A percentile compares a stretch with the other conserved stretches of the same genome.
phyloP scores from a whole-genome alignment of 2,888 invertebrate genomes.

The Latrodectus hesperus region DNA sequence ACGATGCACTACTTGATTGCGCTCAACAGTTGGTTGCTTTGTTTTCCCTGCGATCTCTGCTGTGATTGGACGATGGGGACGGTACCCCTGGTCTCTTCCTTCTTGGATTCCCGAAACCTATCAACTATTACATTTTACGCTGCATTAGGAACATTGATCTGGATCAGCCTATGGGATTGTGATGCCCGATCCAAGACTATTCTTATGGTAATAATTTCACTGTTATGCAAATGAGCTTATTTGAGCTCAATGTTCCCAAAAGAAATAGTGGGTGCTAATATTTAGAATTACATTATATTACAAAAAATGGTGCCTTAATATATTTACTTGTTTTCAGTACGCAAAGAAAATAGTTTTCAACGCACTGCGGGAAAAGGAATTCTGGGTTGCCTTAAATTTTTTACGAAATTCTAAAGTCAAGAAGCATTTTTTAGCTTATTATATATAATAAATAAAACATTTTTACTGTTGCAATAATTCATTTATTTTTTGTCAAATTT shows the following conservation, averaged over 20 bases:
- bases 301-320: too few species aligned
- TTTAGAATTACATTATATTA: too few species aligned
- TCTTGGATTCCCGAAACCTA: conserved; percentile 87
- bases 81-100: conserved; percentile 86
- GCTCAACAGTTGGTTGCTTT: conserved; percentile 90
- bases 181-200: conserved; percentile 38
- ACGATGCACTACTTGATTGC: conserved; percentile 96
- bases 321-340: too few species aligned
- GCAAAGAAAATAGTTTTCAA: too few species aligned
- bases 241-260: too few species aligned
- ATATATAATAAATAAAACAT: too few species aligned
- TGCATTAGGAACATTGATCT: conserved; percentile 36
- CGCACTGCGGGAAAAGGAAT: not conserved
- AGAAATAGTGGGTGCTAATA: too few species aligned
- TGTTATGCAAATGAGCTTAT: not conserved
- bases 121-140: conserved; percentile 78
- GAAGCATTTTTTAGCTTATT: too few species aligned
- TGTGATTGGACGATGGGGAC: conserved; percentile 99
- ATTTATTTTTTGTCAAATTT: too few species aligned
- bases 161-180: conserved; percentile 41
- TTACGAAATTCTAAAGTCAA: not conserved
- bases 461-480: too few species aligned
- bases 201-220: conserved; percentile 47
- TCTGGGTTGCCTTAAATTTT: not conserved
- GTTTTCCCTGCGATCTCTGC: conserved; percentile 91